Evolutionary conservation across 2,888 invertebrate species (phyloP), one percentile per base, ranked within the genome.

Genomic region (Caenorhabditis sulstoni): DNA sequence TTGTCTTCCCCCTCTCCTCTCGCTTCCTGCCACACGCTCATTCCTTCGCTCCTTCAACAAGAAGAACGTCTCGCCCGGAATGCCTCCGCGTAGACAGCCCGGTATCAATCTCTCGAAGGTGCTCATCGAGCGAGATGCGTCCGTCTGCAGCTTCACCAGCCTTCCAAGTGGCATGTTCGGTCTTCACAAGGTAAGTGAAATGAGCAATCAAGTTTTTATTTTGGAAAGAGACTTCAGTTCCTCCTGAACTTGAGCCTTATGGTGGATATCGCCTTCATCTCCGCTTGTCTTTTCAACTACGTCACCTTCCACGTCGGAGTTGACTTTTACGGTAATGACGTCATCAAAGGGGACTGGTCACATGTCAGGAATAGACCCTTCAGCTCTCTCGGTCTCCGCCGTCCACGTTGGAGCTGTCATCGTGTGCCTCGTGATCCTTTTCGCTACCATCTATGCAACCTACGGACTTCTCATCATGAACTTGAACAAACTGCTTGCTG

Each of bases 371-470:
- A 53, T 58, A 66, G 58, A 65, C 16, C 35, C 59, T 77, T 61
- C 70, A 77, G 77, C 77, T 52, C 47, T 73, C 37, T 78, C 78
- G n/a, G 78, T 78, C 8, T 68, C 79, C 0, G 44, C 61, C n/a
- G 65, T 68, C 29, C 67, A 79, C 45, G 47, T 79, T 14, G 68
- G 67, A 44, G 64, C 79, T 11, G 57, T 79, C 14, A 7, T 66
- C 16, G 57, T 68, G 16, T 52, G 68, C 18, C 11, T 65, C 53
- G 58, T 71, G 5, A 52, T 65, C 39, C 50, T 74, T 29, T 7
- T 68, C n/a, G 18, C 65, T 1, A 57, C 74, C 1, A 22, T 79
- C 50, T 61, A 70, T 12, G 79, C 79, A 14, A 35, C 64, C 39
- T 79, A 74, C 29, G 79, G 79, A 49, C 49, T 79, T 11, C 3